Evolutionary conservation across 1,140 invertebrate species (phyloP), one percentile per base, ranked within the genome.

Genomic region (Anastatus disparis): DNA sequence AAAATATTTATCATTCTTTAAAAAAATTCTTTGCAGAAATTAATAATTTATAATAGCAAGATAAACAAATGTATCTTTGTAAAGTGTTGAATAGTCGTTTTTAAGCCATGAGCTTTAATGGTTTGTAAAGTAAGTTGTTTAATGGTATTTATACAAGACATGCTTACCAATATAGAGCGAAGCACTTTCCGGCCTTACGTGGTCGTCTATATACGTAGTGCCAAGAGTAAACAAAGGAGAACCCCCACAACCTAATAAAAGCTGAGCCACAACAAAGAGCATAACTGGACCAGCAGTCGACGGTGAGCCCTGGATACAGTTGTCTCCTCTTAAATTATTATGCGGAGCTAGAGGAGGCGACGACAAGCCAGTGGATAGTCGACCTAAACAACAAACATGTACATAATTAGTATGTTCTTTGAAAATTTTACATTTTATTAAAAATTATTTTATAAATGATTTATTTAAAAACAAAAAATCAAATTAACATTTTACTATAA

Each of bases 141-240:
- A 6, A 35, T 6, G 4, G 31, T 10, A 10, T 35, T 35, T 35
- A 35, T 35, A 4, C 31, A 35, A 6, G n/a, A n/a, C 24, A 6
- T 20, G 65, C 80, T 87, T 85, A 90, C 93, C 93, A 67, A 95
- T 95, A 86, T 94, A 94, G 82, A 95, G 89, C 77, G 92, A 94
- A 71, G 93, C 92, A 78, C 92, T 93, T 79, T 94, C 93, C 6
- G 92, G 88, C 70, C 91, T 89, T 22, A 96, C 94, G 81, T 95
- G 94, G 84, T 96, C 95, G 81, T 96, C 95, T 56, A 96, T 91
- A 80, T 95, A 96, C 31, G 94, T 95, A 65, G 94, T 95, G 73
- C 94, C 94, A 29, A 96, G 89, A 0, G 94, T 95, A 77, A 95
- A 94, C 4, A 97, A 87, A 26, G 93, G 93, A 15, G 94, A 93